A percentile compares a stretch with the other conserved stretches of the same genome.
Conservation (phyloP, 2,888 invertebrate genomes). For the Agriopis marginaria region DNA sequence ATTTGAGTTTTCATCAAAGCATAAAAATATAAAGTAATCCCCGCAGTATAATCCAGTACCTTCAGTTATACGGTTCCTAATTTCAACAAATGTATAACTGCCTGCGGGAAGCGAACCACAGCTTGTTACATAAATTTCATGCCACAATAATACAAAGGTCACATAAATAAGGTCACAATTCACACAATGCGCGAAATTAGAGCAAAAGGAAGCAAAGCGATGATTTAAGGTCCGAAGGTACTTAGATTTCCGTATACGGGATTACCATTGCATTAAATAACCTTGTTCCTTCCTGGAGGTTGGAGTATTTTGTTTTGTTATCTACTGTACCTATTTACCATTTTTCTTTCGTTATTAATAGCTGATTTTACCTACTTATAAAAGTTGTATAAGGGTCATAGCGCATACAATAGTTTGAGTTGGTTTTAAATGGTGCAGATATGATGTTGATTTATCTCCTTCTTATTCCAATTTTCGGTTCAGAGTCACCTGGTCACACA, state of each 20-base stretch:
- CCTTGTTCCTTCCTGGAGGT: constrained; percentile 25
- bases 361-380: background rate
- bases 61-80: constrained; percentile 27
- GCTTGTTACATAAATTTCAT: constrained; percentile 52
- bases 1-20: constrained; percentile 37
- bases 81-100: constrained; percentile 32
- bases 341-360: background rate
- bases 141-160: constrained; percentile 56
- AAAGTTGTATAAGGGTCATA: background rate
- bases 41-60: constrained; percentile 19
- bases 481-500: too few relatives aligned
- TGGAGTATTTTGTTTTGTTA: constrained; percentile 17
- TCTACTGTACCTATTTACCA: background rate
- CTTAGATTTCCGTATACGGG: constrained; percentile 37
- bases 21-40: constrained; percentile 30
- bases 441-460: too few relatives aligned
- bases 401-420: background rate
- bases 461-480: too few relatives aligned
- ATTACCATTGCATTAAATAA: constrained; percentile 37
- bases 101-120: constrained; percentile 31
- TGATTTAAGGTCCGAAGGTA: constrained; percentile 37
- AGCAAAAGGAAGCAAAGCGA: constrained; percentile 41
- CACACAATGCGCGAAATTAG: constrained; percentile 60
- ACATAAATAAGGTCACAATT: constrained; percentile 59
- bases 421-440: background rate